phyloP scores from a whole-genome alignment of 2,888 invertebrate genomes.

The Labia minor region DNA sequence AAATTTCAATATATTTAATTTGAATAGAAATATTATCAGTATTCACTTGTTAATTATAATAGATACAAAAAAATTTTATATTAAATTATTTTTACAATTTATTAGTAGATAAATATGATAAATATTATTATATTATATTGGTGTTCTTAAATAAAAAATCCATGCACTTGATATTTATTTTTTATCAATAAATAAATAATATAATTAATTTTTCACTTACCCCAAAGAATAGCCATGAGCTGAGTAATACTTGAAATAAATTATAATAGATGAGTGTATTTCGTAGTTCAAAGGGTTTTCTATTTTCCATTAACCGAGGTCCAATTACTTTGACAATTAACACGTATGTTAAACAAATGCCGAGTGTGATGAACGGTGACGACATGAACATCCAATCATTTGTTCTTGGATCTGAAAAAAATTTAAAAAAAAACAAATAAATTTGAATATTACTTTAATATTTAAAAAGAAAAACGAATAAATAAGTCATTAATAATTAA shows the following conservation, averaged over 20 bases:
- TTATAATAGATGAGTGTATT: conserved; percentile 71
- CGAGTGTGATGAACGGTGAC: conserved; percentile 39
- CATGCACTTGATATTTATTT: not conserved
- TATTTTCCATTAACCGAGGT: conserved; percentile 73
- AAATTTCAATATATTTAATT: too few relatives aligned
- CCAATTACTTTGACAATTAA: conserved; percentile 49
- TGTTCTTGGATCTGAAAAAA: conserved; percentile 35
- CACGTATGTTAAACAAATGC: conserved; percentile 40
- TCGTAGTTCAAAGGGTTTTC: conserved; percentile 69
- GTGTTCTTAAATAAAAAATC: too few relatives aligned
- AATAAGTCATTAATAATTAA: too few relatives aligned
- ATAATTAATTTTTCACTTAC: conserved; percentile 35
- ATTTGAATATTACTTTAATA: too few relatives aligned
- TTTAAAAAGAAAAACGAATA: too few relatives aligned
- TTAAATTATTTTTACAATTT: too few relatives aligned
- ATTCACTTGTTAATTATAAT: too few relatives aligned
- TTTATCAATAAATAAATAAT: not conserved
- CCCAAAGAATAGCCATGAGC: conserved; percentile 62
- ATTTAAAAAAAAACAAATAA: too few relatives aligned
- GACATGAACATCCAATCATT: conserved; percentile 42
- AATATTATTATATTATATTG: too few relatives aligned
- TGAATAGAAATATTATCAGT: too few relatives aligned
- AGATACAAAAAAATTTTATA: too few relatives aligned
- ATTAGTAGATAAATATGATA: too few relatives aligned
- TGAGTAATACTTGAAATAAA: conserved; percentile 68